phyloP scores from a whole-genome alignment of 2,113 vertebrate species.

The Elaphurus davidianus region DNA sequence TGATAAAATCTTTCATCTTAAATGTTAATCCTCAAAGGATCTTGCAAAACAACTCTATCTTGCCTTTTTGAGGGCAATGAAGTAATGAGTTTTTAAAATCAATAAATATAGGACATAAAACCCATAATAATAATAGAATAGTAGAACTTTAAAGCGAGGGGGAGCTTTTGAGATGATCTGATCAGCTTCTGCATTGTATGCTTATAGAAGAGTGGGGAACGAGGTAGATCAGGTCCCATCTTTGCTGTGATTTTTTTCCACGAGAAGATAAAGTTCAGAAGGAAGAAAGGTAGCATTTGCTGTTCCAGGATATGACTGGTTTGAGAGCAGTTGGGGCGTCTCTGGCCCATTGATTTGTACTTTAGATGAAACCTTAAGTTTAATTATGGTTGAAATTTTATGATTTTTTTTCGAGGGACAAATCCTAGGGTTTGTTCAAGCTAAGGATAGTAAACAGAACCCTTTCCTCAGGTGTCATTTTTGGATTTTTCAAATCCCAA shows the following conservation, averaged over 20 bases:
- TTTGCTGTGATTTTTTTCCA: not conserved
- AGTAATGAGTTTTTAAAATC: not conserved
- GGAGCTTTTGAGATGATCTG: not conserved
- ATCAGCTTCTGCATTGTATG: not conserved
- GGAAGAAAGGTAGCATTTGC: not conserved
- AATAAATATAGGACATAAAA: not conserved
- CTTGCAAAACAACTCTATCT: not conserved
- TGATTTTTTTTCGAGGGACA: not conserved
- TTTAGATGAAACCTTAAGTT: not conserved
- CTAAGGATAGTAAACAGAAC: not conserved
- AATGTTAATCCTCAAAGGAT: not conserved
- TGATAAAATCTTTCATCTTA: not conserved
- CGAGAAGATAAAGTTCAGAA: no score
- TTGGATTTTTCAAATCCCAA: not conserved
- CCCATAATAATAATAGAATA: not conserved
- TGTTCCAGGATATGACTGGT: rapidly evolving
- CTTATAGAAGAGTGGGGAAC: not conserved
- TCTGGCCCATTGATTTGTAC: not conserved
- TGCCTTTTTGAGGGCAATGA: not conserved
- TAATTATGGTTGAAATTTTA: not conserved
- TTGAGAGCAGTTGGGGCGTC: not conserved
- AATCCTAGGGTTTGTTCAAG: not conserved
- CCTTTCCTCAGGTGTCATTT: not conserved
- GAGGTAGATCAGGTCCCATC: not conserved
- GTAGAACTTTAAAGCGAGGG: not conserved